These are phyloP conservation scores for Myathropa florea DNA, from an alignment of 2,888 invertebrate genomes.

Conservation along the genomic window DNA sequence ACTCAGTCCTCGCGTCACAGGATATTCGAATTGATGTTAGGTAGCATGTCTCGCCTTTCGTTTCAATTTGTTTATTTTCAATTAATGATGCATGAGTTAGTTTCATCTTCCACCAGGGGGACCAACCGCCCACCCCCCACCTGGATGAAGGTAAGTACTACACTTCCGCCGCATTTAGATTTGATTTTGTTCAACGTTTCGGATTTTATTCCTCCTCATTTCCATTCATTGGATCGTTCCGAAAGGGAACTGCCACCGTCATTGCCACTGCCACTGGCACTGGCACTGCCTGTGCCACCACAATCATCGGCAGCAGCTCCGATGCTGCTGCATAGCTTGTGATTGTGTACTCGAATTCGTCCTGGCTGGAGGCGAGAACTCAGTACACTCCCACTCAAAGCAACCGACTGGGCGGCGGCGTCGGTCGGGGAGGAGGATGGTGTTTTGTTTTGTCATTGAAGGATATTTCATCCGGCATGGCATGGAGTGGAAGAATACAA, in stretches of 20 bases:
- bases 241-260: neutral
- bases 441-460: constrained; percentile 68
- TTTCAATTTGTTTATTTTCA: constrained; percentile 66
- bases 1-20: constrained; percentile 11
- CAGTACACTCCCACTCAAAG: neutral
- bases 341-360: neutral
- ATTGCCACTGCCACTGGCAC: neutral
- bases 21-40: constrained; percentile 56
- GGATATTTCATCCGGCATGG: constrained; percentile 62
- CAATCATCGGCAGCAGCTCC: neutral
- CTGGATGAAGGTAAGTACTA: constrained; percentile 45
- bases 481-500: constrained; percentile 51
- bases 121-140: too few relatives aligned
- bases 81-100: constrained; percentile 69
- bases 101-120: constrained; percentile 44
- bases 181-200: constrained; percentile 63
- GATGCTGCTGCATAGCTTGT: constrained; percentile 1
- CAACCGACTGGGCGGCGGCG: neutral
- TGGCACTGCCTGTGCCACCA: neutral
- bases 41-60: constrained; percentile 61
- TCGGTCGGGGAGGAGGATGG: constrained; percentile 33
- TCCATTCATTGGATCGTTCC: constrained; percentile 58
- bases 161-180: constrained; percentile 66
- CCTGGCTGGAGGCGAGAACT: constrained; percentile 12
- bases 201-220: constrained; percentile 62